Evolutionary conservation across 2,113 vertebrate genomes (phyloP), one percentile per base, ranked within the genome.

Genomic region (Corvus hawaiiensis): DNA sequence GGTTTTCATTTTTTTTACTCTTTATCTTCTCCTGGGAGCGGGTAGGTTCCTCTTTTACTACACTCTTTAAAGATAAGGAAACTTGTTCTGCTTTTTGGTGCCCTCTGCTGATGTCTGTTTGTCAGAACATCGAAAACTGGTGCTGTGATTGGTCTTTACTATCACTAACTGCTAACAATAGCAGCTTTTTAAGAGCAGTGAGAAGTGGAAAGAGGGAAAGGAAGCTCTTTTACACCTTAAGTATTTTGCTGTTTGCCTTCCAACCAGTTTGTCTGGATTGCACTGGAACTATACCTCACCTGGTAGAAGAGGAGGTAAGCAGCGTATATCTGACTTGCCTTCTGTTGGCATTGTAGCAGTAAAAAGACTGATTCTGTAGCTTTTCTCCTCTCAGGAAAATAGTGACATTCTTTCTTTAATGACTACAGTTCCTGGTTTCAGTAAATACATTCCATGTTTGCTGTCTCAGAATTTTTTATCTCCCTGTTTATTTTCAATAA

Each of bases 61-160:
- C 69, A 33, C 19, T 46, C 16, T 63, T 76, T 17, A 41, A 52
- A 64, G 35, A 41, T 59, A 23, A 9, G 13, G 27, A 48, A 63
- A 44, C 9, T 71, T 84, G 5, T 15, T 77, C 79, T 83, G 62
- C 21, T 43, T 81, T 90, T 77, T 92, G 56, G 48, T 91, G 89
- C 84, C 76, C 72, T 82, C 83, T 95, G 18, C 73, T 81, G 86
- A 18, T 84, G n/a, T 32, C 5, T 54, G 2, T 61, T 72, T 87
- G 63, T 44, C 30, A 43, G 64, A 80, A 51, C 37, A n/a, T 21
- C 0, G 3, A 43, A 51, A 67, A 13, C 18, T n/a, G 17, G 23
- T 33, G 15, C 4, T 35, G 12, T 7, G 39, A 84, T 72, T 76
- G 41, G 6, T 63, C 19, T 32, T 54, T 21, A 54, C 12, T 2